phyloP scores from a whole-genome alignment of 2,888 invertebrate species.

The Cataglyphis livida region DNA sequence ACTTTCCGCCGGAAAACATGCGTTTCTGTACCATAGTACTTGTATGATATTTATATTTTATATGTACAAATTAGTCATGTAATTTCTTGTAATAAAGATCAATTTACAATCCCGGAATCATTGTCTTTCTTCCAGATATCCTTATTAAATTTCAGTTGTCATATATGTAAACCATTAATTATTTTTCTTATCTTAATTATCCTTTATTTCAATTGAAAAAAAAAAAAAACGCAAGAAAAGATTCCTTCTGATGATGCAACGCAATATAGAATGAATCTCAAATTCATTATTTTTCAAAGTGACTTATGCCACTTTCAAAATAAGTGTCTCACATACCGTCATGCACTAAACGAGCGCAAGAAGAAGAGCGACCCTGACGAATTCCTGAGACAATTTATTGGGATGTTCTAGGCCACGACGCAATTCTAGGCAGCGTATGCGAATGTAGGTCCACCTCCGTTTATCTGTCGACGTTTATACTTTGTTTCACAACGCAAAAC shows the following conservation, averaged over 20 bases:
- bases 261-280: background rate
- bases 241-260: background rate
- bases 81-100: slow-evolving; percentile 85
- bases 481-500: slow-evolving; percentile 26
- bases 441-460: slow-evolving; percentile 77
- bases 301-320: slow-evolving; percentile 8
- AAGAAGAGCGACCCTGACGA: slow-evolving; percentile 41
- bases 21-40: slow-evolving; percentile 84
- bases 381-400: slow-evolving; percentile 67
- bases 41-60: slow-evolving; percentile 85
- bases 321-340: slow-evolving; percentile 21
- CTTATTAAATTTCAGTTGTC: background rate
- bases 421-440: slow-evolving; percentile 62
- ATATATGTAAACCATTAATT: background rate
- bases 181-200: background rate
- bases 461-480: slow-evolving; percentile 61
- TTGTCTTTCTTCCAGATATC: background rate
- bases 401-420: slow-evolving; percentile 63
- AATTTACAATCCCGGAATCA: slow-evolving; percentile 77
- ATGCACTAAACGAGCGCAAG: slow-evolving; percentile 27
- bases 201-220: background rate
- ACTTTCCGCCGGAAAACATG: slow-evolving; percentile 74
- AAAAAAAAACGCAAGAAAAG: background rate
- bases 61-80: slow-evolving; percentile 85
- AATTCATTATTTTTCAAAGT: background rate